Evolutionary conservation across 2,113 vertebrate genomes (phyloP), one percentile per base, ranked within the genome.

Genomic region (Malurus melanocephalus): DNA sequence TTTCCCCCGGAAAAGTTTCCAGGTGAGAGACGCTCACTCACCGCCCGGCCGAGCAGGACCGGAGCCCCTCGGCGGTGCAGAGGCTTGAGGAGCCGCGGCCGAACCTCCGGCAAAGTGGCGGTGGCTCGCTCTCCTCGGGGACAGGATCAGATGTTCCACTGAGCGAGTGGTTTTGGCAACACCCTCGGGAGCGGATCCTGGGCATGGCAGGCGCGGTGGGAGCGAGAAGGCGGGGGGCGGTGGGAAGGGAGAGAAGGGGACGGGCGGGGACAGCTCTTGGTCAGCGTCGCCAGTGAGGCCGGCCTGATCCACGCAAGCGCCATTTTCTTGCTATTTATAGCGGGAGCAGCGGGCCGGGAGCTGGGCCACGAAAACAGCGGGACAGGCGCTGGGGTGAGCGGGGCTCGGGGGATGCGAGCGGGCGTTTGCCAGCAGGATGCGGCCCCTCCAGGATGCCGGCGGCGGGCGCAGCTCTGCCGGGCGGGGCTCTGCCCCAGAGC

Each of bases 1-100:
- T 18, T 20, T n/a, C 10, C 6, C 32, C 7, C 40, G 2, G 8
- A 10, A 30, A 28, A 16, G 7, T 1, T 9, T 24, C 17, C 23
- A 0, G 32, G 2, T 2, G n/a, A 13, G 17, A 6, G 57, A n/a
- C 3, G 45, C 45, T 30, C 42, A 0, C 16, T 5, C 3, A 4
- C 22, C 28, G 11, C 32, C 2, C 2, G 7, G 7, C 27, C 9
- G n/a, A 21, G 30, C 6, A 14, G 53, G 7, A 8, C 5, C 8
- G 13, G 4, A 49, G 19, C 22, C 18, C 4, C 21, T 12, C 8
- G 12, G 12, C 5, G 4, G 14, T 18, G 4, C 11, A n/a, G 16
- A 14, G 11, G 18, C 18, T 24, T 11, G 32, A 35, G 45, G 11
- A 35, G 35, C 16, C 10, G 35, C 7, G 21, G 9, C 9, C 51